Percentiles rank a stretch among this genome's conserved stretches.
Evolutionary conservation across 30 jellyfish, hydroid and myxozoan species (phyloP).

Genomic region (Aurelia sp.): DNA sequence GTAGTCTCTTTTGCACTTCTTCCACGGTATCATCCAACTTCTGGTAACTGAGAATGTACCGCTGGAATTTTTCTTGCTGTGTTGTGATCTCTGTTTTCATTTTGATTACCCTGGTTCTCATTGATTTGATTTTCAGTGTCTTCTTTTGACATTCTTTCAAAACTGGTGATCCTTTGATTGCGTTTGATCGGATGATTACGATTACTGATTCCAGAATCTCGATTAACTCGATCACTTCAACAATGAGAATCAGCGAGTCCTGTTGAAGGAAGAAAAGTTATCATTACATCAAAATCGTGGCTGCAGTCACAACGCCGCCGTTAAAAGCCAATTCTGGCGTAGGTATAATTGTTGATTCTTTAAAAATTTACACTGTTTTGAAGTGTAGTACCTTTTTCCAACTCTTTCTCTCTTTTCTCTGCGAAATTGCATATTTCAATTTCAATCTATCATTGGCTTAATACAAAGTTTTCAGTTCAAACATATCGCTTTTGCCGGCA

Average conservation of each 20-base stretch:
- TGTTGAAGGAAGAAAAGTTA: background rate
- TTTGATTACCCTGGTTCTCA: constrained; percentile 22
- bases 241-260: constrained; percentile 70
- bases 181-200: constrained; percentile 32
- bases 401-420: no score
- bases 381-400: no score
- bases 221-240: constrained; percentile 79
- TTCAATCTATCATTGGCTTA: no score
- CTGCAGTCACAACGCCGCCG: no score
- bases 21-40: constrained; percentile 73
- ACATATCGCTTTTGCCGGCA: no score
- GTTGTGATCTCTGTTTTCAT: constrained; percentile 22
- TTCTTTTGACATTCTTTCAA: constrained; percentile 60
- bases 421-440: no score
- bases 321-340: no score
- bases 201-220: constrained; percentile 60
- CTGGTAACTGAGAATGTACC: constrained; percentile 31
- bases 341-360: no score
- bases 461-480: no score
- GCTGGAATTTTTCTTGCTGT: constrained; percentile 55
- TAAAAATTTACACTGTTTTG: no score
- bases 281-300: no score
- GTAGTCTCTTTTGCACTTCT: constrained; percentile 78
- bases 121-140: constrained; percentile 39
- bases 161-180: constrained; percentile 27